Percentiles rank a stretch among this genome's conserved stretches.
phyloP scores from a whole-genome alignment of 2,888 invertebrate species.

The Chaetoderma sp. region DNA sequence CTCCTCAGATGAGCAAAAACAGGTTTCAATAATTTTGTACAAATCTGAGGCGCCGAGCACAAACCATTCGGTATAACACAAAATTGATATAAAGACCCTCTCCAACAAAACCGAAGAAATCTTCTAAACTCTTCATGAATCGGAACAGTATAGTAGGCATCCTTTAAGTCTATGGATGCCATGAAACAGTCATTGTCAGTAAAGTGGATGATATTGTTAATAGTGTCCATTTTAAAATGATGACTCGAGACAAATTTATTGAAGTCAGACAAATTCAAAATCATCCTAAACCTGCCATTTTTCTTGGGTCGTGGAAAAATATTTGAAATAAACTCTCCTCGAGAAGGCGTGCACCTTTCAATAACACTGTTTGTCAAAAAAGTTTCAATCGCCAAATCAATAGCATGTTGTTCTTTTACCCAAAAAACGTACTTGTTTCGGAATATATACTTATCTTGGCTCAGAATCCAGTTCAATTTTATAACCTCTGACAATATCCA shows the following conservation, averaged over 20 bases:
- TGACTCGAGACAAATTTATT: not conserved
- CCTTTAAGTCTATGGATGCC: constrained; percentile 13
- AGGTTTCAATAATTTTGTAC: constrained; percentile 8
- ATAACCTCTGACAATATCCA: too few species aligned
- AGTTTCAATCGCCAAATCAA: too few species aligned
- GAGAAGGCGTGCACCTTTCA: not conserved
- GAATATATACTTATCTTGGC: too few species aligned
- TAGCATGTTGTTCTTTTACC: too few species aligned
- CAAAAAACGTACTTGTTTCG: too few species aligned
- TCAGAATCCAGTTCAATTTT: too few species aligned
- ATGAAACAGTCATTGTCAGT: not conserved
- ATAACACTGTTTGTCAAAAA: too few species aligned
- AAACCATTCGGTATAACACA: constrained; percentile 13
- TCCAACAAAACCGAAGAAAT: constrained; percentile 8
- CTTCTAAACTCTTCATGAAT: not conserved
- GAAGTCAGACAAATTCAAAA: constrained; percentile 8
- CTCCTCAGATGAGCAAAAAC: not conserved
- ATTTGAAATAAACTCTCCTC: constrained; percentile 10
- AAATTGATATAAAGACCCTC: constrained; percentile 4
- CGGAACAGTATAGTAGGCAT: constrained; percentile 13
- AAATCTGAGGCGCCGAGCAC: not conserved
- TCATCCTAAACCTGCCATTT: not conserved
- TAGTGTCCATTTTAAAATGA: constrained; percentile 17
- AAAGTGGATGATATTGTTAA: not conserved
- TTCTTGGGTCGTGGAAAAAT: constrained; percentile 8